Evolutionary conservation across 2,888 invertebrate species (phyloP).

Genomic region (Hirtodrosophila alboralis): DNA sequence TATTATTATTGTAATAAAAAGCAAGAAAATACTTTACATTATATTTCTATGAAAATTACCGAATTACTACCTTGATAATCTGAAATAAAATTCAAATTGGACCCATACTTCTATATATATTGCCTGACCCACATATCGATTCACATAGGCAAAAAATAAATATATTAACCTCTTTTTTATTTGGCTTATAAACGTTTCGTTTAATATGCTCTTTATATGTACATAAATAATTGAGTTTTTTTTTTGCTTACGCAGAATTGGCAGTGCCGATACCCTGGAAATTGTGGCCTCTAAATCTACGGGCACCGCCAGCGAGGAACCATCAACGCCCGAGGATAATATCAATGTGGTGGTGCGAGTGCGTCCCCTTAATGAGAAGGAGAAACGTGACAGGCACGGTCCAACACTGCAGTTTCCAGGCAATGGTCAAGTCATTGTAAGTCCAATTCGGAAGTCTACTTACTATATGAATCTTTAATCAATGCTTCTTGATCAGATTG

Average conservation of each 20-base stretch:
- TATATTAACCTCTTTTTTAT: not conserved
- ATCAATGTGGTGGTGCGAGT: constrained; percentile 95
- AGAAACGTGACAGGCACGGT: constrained; percentile 88
- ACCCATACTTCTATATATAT: too few relatives aligned
- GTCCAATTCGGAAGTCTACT: too few relatives aligned
- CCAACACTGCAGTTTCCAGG: constrained; percentile 93
- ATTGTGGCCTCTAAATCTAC: constrained; percentile 83
- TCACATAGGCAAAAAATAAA: too few relatives aligned
- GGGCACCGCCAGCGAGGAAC: constrained; percentile 83
- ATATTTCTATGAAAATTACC: too few relatives aligned
- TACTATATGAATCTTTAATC: too few relatives aligned
- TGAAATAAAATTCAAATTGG: too few relatives aligned
- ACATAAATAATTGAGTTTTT: constrained; percentile 27
- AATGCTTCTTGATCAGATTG: constrained; percentile 83
- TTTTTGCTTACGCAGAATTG: constrained; percentile 72
- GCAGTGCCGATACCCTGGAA: constrained; percentile 83
- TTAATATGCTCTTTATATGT: constrained; percentile 25
- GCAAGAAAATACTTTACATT: too few relatives aligned
- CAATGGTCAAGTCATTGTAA: constrained; percentile 91
- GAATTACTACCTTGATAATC: too few relatives aligned
- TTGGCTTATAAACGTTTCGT: not conserved
- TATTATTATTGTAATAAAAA: too few relatives aligned
- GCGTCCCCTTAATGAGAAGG: constrained; percentile 91
- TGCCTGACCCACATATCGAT: too few relatives aligned
- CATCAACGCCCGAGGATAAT: constrained; percentile 88